Base-by-base conservation (phyloP, 2,888 invertebrate species). In the Leucophenga montana region DNA sequence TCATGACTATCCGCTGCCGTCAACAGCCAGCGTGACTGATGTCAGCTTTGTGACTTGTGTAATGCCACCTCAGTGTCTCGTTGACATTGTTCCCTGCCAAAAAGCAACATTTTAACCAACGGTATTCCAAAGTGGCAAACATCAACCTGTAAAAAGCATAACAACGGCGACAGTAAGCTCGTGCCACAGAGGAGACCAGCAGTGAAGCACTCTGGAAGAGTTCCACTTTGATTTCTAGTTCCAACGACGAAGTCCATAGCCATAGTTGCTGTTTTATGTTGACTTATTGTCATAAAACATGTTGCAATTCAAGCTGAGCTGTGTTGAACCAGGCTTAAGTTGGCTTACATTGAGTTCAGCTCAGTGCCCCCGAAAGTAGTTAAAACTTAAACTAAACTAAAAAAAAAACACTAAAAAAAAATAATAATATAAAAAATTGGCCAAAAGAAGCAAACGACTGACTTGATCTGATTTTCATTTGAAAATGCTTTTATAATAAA, bases 91-190 rank as follows among this genome's bases (percentile, higher is more conserved):
- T 8, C 1, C 11, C 8, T 3, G 39, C 1, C 39, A 39, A 39
- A 39, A 39, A 5, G 27, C 27, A 27, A 27, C 27, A 27, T 39
- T 39, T 39, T 8, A 11, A 11, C 4, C 39, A 39, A 39, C 39
- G 39, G 39, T 39, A 39, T 39, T 5, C 39, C 9, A 39, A 39
- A 39, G 39, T 39, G 39, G 39, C 39, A 39, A 39, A 39, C 46
- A 59, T 77, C 81, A 81, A 81, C 83, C 83, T 81, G 83, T 76
- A 81, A 64, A 48, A 44, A 64, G 80, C 82, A 81, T 81, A 81
- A 81, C 62, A 48, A n/a, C 81, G 79, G 82, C 83, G 79, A 81
- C 81, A 81, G 81, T 83, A 78, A 83, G 81, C 81, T 81, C 81
- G 81, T 81, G 81, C 81, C 81, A 81, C 75, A 79, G 80, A 77